Conservation (phyloP, 2,888 invertebrate species). For the Melanotus villosus region DNA sequence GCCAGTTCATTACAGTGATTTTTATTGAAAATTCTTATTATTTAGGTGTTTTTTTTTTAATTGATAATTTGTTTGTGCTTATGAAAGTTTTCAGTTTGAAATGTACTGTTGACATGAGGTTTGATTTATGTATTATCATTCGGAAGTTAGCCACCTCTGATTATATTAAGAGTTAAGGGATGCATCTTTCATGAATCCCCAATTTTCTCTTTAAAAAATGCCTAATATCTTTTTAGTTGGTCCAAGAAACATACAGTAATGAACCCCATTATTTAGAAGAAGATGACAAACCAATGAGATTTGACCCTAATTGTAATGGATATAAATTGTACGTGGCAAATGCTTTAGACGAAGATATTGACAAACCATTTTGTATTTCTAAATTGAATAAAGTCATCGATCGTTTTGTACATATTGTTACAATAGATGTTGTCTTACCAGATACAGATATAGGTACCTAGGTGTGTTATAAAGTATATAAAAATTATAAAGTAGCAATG, state of each 20-base stretch:
- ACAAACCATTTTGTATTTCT: conserved; percentile 68
- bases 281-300: conserved; percentile 64
- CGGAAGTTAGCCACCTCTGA: background rate
- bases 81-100: too few relatives aligned
- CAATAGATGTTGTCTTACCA: conserved; percentile 75
- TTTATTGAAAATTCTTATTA: too few relatives aligned
- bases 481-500: too few relatives aligned
- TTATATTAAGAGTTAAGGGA: too few relatives aligned
- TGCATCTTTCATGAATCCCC: too few relatives aligned
- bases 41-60: too few relatives aligned
- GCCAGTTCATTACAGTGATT: too few relatives aligned
- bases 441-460: conserved; percentile 74
- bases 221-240: conserved; percentile 57
- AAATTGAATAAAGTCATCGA: conserved; percentile 71
- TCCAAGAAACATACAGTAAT: conserved; percentile 67
- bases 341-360: conserved; percentile 69
- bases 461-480: conserved; percentile 51
- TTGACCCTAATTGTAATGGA: conserved; percentile 63
- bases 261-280: conserved; percentile 64
- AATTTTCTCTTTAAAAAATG: too few relatives aligned
- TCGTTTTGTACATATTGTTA: conserved; percentile 75
- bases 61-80: too few relatives aligned
- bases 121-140: too few relatives aligned
- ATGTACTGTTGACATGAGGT: too few relatives aligned
- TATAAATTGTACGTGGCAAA: conserved; percentile 71